phyloP scores from a whole-genome alignment of 37 sponge, comb jelly and placozoan species.

The Aphrocallistes beatrix region DNA sequence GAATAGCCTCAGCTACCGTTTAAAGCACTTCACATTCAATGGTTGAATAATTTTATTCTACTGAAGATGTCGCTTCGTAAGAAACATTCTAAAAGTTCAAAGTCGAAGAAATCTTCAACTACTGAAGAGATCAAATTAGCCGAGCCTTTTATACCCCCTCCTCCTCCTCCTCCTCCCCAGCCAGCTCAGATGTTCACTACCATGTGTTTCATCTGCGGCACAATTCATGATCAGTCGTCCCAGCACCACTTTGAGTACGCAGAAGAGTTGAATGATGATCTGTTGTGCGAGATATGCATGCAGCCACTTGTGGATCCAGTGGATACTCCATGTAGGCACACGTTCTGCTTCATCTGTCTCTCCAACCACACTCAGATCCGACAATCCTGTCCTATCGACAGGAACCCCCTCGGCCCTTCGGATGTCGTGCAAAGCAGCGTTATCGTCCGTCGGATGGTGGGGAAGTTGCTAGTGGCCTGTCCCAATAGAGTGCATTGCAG shows the following conservation, averaged over 20 bases:
- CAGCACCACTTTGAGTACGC: constrained; percentile 73
- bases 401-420: constrained; percentile 18
- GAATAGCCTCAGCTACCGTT: too few species aligned
- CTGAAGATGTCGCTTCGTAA: not conserved
- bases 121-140: not conserved
- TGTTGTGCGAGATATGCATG: constrained; percentile 52
- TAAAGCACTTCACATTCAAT: too few species aligned
- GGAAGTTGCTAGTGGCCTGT: constrained; percentile 63
- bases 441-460: constrained; percentile 57
- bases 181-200: too few species aligned
- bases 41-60: not conserved
- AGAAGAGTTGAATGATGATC: constrained; percentile 53
- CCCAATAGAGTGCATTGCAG: constrained; percentile 69
- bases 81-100: not conserved
- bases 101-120: not conserved
- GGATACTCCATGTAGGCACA: constrained; percentile 72
- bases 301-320: constrained; percentile 70
- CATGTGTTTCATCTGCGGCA: not conserved
- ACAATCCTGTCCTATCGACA: constrained; percentile 43
- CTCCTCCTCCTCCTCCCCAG: not conserved
- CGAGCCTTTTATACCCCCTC: not conserved
- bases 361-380: constrained; percentile 24
- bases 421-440: constrained; percentile 42
- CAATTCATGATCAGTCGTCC: not conserved
- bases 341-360: constrained; percentile 57